phyloP scores from a whole-genome alignment of 2,797 vertebrate species.

The Synanceia verrucosa region DNA sequence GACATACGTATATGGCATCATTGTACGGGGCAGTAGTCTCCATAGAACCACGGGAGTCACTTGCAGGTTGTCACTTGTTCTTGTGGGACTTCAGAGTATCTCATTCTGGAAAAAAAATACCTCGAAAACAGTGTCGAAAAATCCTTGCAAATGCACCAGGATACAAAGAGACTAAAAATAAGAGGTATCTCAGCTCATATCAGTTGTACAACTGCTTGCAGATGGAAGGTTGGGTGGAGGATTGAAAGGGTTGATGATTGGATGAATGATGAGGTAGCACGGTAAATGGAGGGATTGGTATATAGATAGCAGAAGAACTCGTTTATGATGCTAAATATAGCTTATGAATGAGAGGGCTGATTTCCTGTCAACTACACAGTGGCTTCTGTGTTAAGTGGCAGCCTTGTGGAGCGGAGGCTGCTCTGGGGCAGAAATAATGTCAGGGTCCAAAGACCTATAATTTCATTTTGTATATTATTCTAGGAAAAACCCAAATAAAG shows the following conservation, averaged over 20 bases:
- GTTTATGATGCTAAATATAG: constrained; percentile 4
- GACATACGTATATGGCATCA: no score
- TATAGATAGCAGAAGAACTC: not conserved
- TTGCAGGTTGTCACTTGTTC: no score
- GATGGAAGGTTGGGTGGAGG: not conserved
- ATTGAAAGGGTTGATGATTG: not conserved
- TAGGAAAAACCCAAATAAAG: not conserved
- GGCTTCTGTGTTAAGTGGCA: not conserved
- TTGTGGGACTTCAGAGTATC: no score
- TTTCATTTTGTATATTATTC: not conserved
- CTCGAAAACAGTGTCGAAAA: no score
- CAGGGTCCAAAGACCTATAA: not conserved
- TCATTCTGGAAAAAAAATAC: no score
- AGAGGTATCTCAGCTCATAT: not conserved
- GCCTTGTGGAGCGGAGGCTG: not conserved
- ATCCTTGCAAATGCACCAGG: not conserved
- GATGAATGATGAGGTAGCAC: not conserved
- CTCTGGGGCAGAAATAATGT: not conserved
- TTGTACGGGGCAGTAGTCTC: no score
- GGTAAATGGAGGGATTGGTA: not conserved
- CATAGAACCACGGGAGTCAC: no score
- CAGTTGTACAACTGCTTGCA: not conserved
- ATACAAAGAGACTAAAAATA: not conserved
- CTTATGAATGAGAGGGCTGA: not conserved
- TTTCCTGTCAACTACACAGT: not conserved